Percentiles rank a stretch among this genome's conserved stretches.
Evolutionary conservation across 2,113 vertebrate genomes (phyloP).

Genomic region (Sylvia atricapilla): DNA sequence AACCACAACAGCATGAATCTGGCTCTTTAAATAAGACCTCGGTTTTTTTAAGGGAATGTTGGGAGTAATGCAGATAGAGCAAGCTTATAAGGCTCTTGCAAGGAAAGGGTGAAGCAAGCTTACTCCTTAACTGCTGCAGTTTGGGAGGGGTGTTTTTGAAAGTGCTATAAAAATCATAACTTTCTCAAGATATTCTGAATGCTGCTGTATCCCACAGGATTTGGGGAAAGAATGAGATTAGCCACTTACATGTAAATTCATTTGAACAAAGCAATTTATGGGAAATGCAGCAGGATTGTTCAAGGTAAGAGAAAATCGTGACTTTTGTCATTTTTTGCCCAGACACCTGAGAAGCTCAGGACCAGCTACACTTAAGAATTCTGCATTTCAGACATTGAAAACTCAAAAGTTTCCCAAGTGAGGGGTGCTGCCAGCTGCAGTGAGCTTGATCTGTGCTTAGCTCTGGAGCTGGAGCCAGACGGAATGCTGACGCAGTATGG

Average conservation of each 20-base stretch:
- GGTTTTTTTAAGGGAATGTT: not conserved
- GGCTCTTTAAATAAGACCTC: not conserved
- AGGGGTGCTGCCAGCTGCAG: not conserved
- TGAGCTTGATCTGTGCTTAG: not conserved
- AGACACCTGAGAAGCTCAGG: not conserved
- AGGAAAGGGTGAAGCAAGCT: not conserved
- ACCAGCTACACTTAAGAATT: not conserved
- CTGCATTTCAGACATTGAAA: not conserved
- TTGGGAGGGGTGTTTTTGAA: not conserved
- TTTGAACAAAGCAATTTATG: not conserved
- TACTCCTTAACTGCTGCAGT: not conserved
- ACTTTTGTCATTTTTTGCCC: not conserved
- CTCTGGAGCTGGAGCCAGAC: not conserved
- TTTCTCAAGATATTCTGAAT: not conserved
- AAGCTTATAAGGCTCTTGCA: not conserved
- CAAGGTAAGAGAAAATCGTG: not conserved
- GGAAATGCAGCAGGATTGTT: not conserved
- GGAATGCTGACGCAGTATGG: constrained; percentile 12
- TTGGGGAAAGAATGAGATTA: not conserved
- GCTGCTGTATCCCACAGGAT: not conserved
- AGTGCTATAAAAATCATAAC: not conserved
- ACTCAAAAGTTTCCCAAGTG: not conserved
- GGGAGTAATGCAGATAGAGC: not conserved
- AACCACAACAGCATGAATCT: not conserved
- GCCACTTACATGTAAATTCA: not conserved